Percentiles rank a stretch among this genome's conserved stretches.
Evolutionary conservation across 2,888 invertebrate species (phyloP).

Genomic region (Halocaridina rubra): DNA sequence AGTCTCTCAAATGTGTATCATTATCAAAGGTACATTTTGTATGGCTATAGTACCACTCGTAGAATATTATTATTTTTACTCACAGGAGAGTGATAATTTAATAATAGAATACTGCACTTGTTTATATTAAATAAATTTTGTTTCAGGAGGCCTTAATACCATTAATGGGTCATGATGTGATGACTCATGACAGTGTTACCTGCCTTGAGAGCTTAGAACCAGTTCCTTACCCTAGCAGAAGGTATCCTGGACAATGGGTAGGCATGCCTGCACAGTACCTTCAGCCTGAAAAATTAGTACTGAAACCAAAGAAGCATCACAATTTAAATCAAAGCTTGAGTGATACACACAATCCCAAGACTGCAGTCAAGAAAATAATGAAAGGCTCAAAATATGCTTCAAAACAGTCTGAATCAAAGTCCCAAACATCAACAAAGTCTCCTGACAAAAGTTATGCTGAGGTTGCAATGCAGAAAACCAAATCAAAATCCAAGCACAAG

Average conservation of each 20-base stretch:
- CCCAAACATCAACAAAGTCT: neutral
- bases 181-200: constrained; percentile 27
- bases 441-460: neutral
- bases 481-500: neutral
- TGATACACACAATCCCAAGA: too few relatives aligned
- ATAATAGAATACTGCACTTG: neutral
- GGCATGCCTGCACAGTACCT: constrained; percentile 11
- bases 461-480: neutral
- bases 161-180: constrained; percentile 8
- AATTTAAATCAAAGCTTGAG: too few relatives aligned
- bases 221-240: constrained; percentile 2
- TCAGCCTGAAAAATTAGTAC: neutral
- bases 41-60: too few relatives aligned
- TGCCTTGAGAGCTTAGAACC: neutral
- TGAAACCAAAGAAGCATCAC: neutral
- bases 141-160: constrained; percentile 4
- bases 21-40: too few relatives aligned
- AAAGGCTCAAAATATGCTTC: too few relatives aligned
- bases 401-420: neutral
- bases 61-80: too few relatives aligned
- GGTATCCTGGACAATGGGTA: constrained; percentile 11
- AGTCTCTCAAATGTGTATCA: too few relatives aligned
- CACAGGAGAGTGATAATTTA: too few relatives aligned
- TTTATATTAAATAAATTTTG: neutral
- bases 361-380: too few relatives aligned